Base-by-base conservation (phyloP, 1,140 invertebrate species). In the Neoseiulus cucumeris region DNA sequence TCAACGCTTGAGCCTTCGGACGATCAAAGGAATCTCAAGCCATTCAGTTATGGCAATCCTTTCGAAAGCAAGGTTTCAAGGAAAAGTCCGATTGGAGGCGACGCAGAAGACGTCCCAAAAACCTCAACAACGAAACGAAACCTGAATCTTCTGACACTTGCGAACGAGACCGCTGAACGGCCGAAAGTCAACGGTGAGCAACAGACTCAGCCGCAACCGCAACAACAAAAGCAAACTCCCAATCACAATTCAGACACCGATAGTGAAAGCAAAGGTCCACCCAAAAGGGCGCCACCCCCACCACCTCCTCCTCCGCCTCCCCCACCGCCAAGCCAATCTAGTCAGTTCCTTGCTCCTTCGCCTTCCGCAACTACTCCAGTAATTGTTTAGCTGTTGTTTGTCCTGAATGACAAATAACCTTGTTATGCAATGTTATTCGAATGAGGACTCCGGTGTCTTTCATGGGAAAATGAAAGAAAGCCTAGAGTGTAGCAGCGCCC, bases 261-360 rank as follows among this genome's bases (percentile, higher is more conserved):
- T 33, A 59, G 51, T 33, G 33, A 59, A 25, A 47, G 45, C 45
- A 59, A 59, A 33, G 51, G 51, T 25, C 51, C 51, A 59, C 51
- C 51, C 51, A 59, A 59, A 59, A 59, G 51, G 33, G 51, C 51
- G 51, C 51, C 51, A n/a, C 51, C 51, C 2, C 51, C 51, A 2
- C 51, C 51, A 1, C 51, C 51, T 6, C 51, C 51, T 1, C 51
- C 51, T 59, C 51, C 51, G 51, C 51, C 22, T 17, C 22, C 51
- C 25, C 51, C 25, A 33, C 51, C 25, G 51, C 22, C 51, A 59
- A 59, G 22, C 33, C 51, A 59, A 59, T 59, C 51, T 59, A 59
- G 51, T 59, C 51, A 59, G 33, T 25, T 20, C 22, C 33, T 39
- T 39, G 9, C 33, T 39, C 33, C 4, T 9, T 39, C 33, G 33